These are phyloP conservation scores for Suricata suricatta DNA, from an alignment of 2,113 vertebrate species.

Conservation along the genomic window DNA sequence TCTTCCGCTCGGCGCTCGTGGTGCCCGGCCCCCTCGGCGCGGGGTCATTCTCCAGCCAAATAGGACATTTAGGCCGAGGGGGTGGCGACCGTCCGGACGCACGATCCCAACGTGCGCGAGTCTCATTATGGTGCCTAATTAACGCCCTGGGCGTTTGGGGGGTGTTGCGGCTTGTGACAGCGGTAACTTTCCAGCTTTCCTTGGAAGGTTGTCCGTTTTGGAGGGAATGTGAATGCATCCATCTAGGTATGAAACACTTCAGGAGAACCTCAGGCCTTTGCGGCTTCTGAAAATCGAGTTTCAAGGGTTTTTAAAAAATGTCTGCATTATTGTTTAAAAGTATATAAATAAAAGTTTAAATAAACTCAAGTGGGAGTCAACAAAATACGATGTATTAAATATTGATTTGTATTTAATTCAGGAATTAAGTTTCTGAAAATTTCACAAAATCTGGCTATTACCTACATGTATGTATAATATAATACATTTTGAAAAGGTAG, in stretches of 20 bases:
- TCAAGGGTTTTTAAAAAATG: not conserved
- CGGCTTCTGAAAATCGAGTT: not conserved
- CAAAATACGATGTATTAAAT: not conserved
- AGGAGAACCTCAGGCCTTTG: constrained; percentile 1
- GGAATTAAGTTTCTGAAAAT: not conserved
- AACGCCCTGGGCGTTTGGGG: constrained; percentile 15
- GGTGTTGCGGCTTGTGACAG: not conserved
- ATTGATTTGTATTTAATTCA: not conserved
- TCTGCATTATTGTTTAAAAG: not conserved
- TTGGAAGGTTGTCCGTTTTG: constrained; percentile 57
- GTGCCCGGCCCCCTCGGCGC: not conserved
- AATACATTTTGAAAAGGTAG: not conserved
- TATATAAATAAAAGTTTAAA: not conserved
- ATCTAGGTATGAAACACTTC: not conserved
- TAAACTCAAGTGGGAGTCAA: not conserved
- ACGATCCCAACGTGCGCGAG: not conserved
- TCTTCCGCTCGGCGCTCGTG: not conserved
- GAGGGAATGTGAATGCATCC: constrained; percentile 18
- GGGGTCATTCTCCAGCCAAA: not conserved
- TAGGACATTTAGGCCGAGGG: not conserved
- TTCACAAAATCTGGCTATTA: not conserved
- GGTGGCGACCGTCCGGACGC: not conserved
- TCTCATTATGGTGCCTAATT: constrained; percentile 63
- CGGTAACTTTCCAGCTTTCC: constrained; percentile 61
- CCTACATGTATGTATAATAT: not conserved